Evolutionary conservation across 2,888 invertebrate species (phyloP), one percentile per base, ranked within the genome.

Genomic region (Sepiola atlantica): DNA sequence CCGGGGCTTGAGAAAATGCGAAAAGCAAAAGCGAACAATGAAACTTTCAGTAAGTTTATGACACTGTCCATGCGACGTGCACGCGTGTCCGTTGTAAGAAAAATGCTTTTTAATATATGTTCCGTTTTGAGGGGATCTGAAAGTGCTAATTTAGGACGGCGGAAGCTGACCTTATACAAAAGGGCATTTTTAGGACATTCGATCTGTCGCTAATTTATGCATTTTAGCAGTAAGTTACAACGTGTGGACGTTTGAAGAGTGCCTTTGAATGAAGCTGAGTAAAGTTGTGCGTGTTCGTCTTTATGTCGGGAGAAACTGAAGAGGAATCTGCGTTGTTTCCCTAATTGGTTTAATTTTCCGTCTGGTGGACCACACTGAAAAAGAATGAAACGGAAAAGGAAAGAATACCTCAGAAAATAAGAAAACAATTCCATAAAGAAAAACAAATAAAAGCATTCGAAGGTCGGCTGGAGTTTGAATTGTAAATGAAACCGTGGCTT

Each of bases 281-380:
- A 54, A 45, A 91, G 21, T 20, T 91, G 91, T 91, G 91, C 14
- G 16, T 91, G 91, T 35, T 21, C 35, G 91, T 45, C 35, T 91
- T 91, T 91, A 91, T 91, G 35, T 18, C 16, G 12, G 4, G 32
- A n/a, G 77, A 77, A 91, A 91, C 12, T 54, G 16, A n/a, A 55
- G 92, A 45, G 92, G 55, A n/a, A 92, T 35, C 28, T 16, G 28
- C 54, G 92, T 28, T n/a, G n/a, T 24, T 92, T 28, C 92, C n/a
- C n/a, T 92, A 92, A 92, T 92, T 92, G 92, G 45, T 45, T 21
- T 10, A 54, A 92, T 92, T 92, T 92, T 92, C 92, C 92, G 92
- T 92, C 92, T 92, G 45, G 55, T 45, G 92, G 92, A 92, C 54
- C 54, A 92, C n/a, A 55, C n/a, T 45, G 10, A 92, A 92, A 54